phyloP scores from a whole-genome alignment of 2,888 invertebrate species.

The Archips xylosteana region DNA sequence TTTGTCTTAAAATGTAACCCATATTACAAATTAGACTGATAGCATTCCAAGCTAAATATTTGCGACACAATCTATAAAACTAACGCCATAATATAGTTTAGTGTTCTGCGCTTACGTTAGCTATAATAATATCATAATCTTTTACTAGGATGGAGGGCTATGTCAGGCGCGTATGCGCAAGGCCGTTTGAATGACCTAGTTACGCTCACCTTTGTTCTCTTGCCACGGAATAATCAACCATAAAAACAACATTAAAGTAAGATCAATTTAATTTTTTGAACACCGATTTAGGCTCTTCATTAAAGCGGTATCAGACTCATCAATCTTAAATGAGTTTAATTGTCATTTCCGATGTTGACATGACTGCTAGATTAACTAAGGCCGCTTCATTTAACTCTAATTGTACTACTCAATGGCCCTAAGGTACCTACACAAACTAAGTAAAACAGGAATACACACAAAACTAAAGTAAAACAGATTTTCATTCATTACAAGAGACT shows the following conservation, averaged over 20 bases:
- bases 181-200: conserved; percentile 75
- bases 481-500: no score
- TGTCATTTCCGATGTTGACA: conserved; percentile 40
- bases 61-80: not conserved
- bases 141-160: conserved; percentile 60
- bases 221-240: conserved; percentile 62
- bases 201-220: conserved; percentile 77
- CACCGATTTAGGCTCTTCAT: conserved; percentile 40
- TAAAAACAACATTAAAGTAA: conserved; percentile 48
- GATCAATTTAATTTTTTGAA: conserved; percentile 50
- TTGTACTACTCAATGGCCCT: conserved; percentile 27
- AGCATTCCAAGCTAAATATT: not conserved
- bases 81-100: not conserved
- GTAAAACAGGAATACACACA: not conserved
- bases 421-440: conserved; percentile 19
- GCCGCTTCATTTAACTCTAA: conserved; percentile 17
- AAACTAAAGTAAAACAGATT: no score
- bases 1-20: not conserved
- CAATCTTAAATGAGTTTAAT: conserved; percentile 43
- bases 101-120: not conserved
- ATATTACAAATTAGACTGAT: not conserved
- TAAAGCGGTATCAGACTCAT: conserved; percentile 31
- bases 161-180: conserved; percentile 64
- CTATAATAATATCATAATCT: conserved; percentile 23
- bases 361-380: conserved; percentile 6